Evolutionary conservation across 2,797 vertebrate genomes (phyloP), one percentile per base, ranked within the genome.

Genomic region (Anomalospiza imberbis): DNA sequence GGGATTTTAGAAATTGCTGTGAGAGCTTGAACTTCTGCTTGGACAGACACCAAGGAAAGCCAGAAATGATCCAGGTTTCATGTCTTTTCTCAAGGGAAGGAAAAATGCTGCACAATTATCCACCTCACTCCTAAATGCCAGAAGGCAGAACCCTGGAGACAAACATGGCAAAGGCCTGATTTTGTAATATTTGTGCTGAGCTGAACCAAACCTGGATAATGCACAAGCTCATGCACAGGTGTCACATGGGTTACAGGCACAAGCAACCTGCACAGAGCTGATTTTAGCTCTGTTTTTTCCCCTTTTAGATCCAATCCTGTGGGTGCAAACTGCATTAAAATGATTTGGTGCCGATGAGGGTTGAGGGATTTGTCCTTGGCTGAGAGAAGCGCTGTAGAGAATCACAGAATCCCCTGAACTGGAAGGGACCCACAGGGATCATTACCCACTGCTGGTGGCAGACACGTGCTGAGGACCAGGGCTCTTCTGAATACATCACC

Each of bases 1-100:
- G 87, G 60, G 76, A 73, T 92, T 96, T 94, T 50, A 81, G 82
- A 84, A 94, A 76, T 61, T 76, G 82, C 92, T 84, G 47, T 70
- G 89, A 84, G 87, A 96, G 92, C 76, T 95, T 96, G 78, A 88
- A 95, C 94, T 97, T 96, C 96, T 93, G 87, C 91, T 96, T 94
- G 96, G 94, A 94, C 67, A 87, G 77, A 85, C 97, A 95, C 87
- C 91, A 92, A 93, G 82, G 94, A 95, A 97, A 94, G 92, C 88
- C 93, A 96, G 93, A 95, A 90, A 96, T 1, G 19, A 94, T 93
- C 89, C 89, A 88, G 85, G 76, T 94, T 95, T 85, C 3, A 6
- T 34, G 58, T 83, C 94, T 91, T 94, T 72, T 93, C 91, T 84
- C 87, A 47, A 51, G 76, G 89, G 95, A 88, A 89, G 26, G 13